phyloP scores from a whole-genome alignment of 2,888 invertebrate species.

The Cactoblastis cactorum region DNA sequence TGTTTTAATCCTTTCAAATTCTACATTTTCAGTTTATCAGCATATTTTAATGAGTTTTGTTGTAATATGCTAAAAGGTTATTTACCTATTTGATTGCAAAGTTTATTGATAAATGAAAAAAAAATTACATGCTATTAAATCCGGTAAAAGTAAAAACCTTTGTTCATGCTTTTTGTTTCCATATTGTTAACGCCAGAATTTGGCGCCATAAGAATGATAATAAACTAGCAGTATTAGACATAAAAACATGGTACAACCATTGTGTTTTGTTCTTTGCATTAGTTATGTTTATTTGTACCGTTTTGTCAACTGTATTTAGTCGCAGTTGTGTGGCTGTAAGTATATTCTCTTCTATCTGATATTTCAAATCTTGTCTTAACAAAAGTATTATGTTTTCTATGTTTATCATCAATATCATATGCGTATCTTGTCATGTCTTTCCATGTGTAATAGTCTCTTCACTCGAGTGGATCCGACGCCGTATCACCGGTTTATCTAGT shows the following conservation, averaged over 20 bases:
- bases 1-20: background rate
- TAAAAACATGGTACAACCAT: too few species aligned
- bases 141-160: background rate
- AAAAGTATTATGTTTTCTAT: background rate
- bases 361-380: background rate
- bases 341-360: background rate
- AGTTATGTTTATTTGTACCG: too few species aligned
- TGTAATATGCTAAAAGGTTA: slow-evolving; percentile 31
- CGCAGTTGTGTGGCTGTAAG: background rate
- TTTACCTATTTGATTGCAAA: slow-evolving; percentile 53
- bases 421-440: background rate
- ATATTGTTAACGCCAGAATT: too few species aligned
- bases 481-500: slow-evolving; percentile 35
- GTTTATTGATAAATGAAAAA: slow-evolving; percentile 25
- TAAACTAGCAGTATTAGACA: too few species aligned
- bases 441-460: slow-evolving; percentile 8
- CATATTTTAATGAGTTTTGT: slow-evolving; percentile 30
- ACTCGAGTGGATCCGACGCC: slow-evolving; percentile 9
- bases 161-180: background rate
- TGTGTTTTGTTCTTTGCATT: too few species aligned
- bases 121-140: slow-evolving; percentile 12
- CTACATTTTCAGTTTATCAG: slow-evolving; percentile 6
- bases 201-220: too few species aligned
- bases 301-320: background rate
- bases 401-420: background rate